These are phyloP conservation scores for Balearica regulorum DNA, from an alignment of 2,797 vertebrate species.

Conservation along the genomic window DNA sequence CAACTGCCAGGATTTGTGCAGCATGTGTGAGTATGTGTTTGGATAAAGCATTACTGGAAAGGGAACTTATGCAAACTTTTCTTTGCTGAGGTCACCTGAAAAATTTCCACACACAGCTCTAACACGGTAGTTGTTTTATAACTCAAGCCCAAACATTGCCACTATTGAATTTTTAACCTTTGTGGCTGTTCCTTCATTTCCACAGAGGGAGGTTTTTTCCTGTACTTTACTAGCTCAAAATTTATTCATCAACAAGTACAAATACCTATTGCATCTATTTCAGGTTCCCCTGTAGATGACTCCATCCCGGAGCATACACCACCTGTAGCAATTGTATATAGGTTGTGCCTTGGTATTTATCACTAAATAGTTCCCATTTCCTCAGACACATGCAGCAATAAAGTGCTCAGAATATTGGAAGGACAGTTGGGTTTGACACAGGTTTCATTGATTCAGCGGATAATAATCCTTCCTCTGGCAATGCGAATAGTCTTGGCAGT, in stretches of 20 bases:
- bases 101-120: background rate
- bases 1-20: background rate
- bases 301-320: background rate
- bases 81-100: background rate
- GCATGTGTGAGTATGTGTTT: background rate
- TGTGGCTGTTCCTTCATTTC: background rate
- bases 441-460: background rate
- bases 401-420: background rate
- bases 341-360: background rate
- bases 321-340: background rate
- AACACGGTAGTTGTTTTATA: background rate
- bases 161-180: background rate
- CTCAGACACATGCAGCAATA: background rate
- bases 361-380: background rate
- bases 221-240: background rate
- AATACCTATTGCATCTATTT: background rate
- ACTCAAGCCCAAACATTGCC: fast-evolving
- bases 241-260: background rate
- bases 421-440: background rate
- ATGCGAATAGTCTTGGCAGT: background rate
- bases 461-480: slow-evolving; percentile 28
- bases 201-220: background rate
- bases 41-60: background rate
- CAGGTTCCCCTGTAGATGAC: background rate
- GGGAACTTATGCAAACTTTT: background rate